phyloP scores from a whole-genome alignment of 2,888 invertebrate species.

The Pseudolycoriella hygida region DNA sequence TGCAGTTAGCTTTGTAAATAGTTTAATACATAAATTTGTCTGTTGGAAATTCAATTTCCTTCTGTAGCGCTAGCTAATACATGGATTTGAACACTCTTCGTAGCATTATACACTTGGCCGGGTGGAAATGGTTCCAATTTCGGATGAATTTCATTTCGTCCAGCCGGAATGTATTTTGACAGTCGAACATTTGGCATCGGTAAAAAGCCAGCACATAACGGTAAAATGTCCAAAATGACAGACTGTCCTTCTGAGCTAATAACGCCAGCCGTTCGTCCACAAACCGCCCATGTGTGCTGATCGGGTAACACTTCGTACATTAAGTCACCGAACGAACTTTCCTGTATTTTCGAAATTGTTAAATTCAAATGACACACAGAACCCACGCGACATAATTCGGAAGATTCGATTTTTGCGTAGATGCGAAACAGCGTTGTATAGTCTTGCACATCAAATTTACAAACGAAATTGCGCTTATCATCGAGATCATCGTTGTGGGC shows the following conservation, averaged over 20 bases:
- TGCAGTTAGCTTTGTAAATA: too few relatives aligned
- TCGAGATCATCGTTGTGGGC: conserved; percentile 19
- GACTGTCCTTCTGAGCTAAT: conserved; percentile 53
- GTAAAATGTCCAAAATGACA: conserved; percentile 80
- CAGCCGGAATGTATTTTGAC: conserved; percentile 76
- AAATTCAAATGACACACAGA: conserved; percentile 71
- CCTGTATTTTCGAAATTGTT: conserved; percentile 43
- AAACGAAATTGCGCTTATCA: conserved; percentile 34
- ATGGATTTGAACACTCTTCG: conserved; percentile 81
- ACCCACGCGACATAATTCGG: conserved; percentile 77
- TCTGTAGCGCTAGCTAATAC: conserved; percentile 40
- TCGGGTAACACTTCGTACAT: conserved; percentile 92
- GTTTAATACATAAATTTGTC: too few relatives aligned
- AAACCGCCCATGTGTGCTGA: conserved; percentile 84
- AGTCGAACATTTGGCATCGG: conserved; percentile 76
- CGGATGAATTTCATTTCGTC: conserved; percentile 46
- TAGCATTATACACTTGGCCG: conserved; percentile 85
- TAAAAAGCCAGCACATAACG: conserved; percentile 74
- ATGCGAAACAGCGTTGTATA: conserved; percentile 76
- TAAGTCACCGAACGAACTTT: conserved; percentile 32
- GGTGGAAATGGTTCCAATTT: conserved; percentile 74
- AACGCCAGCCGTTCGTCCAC: conserved; percentile 74
- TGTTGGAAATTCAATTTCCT: too few relatives aligned
- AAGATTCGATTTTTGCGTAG: conserved; percentile 49
- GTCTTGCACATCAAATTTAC: conserved; percentile 62